These are phyloP conservation scores for Scaptomyza caliginosa DNA, from an alignment of 2,888 invertebrate species.

Conservation along the genomic window DNA sequence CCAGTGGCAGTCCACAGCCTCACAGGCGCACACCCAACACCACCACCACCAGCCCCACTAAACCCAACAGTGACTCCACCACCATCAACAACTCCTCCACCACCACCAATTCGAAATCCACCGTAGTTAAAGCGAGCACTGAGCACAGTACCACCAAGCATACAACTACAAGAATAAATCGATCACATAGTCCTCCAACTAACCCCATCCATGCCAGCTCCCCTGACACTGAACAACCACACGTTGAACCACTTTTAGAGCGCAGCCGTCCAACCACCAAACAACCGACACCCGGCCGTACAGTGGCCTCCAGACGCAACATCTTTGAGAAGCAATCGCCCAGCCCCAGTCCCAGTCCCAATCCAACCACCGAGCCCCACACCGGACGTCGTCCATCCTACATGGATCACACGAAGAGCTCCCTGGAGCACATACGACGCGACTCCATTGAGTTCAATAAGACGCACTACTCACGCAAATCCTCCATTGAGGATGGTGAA, in stretches of 20 bases:
- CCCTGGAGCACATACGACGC: conserved; percentile 83
- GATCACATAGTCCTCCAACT: conserved; percentile 58
- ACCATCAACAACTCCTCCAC: not conserved
- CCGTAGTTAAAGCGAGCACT: conserved; percentile 66
- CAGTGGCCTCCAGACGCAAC: conserved; percentile 80
- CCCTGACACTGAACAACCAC: conserved; percentile 65
- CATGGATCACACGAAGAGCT: conserved; percentile 84
- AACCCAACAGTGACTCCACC: conserved; percentile 2
- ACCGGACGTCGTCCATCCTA: conserved; percentile 81
- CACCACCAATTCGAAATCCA: conserved; percentile 33
- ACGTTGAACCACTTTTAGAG: conserved; percentile 77
- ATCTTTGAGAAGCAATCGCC: conserved; percentile 78
- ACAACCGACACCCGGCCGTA: conserved; percentile 59
- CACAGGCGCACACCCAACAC: conserved; percentile 29
- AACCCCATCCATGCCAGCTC: conserved; percentile 55
- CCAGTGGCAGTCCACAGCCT: conserved; percentile 24
- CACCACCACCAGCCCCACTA: conserved; percentile 1
- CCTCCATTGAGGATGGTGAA: conserved; percentile 77
- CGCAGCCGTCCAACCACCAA: conserved; percentile 34
- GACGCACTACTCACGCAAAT: conserved; percentile 77
- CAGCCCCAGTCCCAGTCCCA: conserved; percentile 17
- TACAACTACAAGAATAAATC: conserved; percentile 37
- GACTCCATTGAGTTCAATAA: conserved; percentile 83
- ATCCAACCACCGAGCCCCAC: conserved; percentile 10
- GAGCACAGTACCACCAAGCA: conserved; percentile 71